Percentiles rank a stretch among this genome's conserved stretches.
These are phyloP conservation scores for Python bivittatus DNA, from an alignment of 2,113 vertebrate genomes.

Conservation along the genomic window DNA sequence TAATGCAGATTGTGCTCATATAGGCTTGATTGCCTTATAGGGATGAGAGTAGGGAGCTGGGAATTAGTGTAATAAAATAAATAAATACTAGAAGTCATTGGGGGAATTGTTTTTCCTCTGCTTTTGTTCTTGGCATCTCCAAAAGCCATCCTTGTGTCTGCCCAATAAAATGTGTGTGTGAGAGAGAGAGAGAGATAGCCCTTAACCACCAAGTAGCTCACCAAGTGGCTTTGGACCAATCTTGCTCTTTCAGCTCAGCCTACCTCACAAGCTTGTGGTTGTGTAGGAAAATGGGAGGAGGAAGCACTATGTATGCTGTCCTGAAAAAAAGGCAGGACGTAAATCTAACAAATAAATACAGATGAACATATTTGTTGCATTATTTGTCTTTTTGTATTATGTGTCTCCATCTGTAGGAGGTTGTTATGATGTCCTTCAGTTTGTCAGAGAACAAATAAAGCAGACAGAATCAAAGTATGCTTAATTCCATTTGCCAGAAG, in stretches of 20 bases:
- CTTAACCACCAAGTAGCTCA: no score
- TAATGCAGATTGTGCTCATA: background rate
- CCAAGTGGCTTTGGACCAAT: background rate
- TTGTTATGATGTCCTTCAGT: no score
- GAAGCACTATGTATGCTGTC: background rate
- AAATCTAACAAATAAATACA: background rate
- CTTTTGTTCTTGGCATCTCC: background rate
- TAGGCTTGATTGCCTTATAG: background rate
- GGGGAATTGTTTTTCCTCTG: background rate
- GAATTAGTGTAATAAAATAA: background rate
- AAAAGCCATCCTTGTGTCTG: background rate
- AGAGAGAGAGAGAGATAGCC: no score
- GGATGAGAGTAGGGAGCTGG: background rate
- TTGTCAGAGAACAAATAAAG: background rate
- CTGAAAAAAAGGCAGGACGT: background rate
- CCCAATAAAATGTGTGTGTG: no score
- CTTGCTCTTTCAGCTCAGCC: background rate
- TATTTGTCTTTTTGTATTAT: background rate
- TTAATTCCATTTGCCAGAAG: background rate
- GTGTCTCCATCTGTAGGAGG: background rate
- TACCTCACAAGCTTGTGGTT: background rate
- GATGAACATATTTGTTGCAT: background rate
- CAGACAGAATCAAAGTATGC: background rate
- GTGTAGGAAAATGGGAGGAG: background rate
- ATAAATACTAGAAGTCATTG: background rate